These are phyloP conservation scores for Aspiorhynchus laticeps DNA, from an alignment of 2,113 vertebrate genomes.

Conservation along the genomic window DNA sequence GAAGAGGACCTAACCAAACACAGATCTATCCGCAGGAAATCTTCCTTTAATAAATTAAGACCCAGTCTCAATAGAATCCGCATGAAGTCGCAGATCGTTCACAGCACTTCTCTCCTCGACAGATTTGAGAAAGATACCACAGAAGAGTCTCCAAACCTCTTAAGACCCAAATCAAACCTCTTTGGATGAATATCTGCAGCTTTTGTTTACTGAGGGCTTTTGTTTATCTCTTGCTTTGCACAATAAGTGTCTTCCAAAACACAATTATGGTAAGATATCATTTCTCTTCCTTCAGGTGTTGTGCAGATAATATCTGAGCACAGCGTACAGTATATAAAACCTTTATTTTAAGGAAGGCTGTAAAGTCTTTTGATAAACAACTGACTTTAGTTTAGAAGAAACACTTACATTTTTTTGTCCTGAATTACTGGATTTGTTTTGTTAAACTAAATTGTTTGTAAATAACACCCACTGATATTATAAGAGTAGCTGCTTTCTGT, in stretches of 20 bases:
- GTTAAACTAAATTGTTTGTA: not conserved
- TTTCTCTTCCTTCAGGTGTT: not conserved
- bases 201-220: not conserved
- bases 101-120: constrained; percentile 56
- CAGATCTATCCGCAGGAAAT: constrained; percentile 57
- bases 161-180: constrained; percentile 64
- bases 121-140: constrained; percentile 9
- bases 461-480: not conserved
- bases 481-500: not conserved
- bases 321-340: not conserved
- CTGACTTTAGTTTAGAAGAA: not conserved
- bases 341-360: not conserved
- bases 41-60: constrained; percentile 64
- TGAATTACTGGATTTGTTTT: not conserved
- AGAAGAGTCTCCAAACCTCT: constrained; percentile 26
- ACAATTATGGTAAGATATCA: not conserved
- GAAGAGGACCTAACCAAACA: constrained; percentile 24
- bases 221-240: not conserved
- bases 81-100: constrained; percentile 62
- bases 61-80: constrained; percentile 56
- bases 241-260: not conserved
- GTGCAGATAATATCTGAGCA: not conserved
- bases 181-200: constrained; percentile 52
- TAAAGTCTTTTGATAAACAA: not conserved
- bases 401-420: not conserved